Evolutionary conservation across 2,888 invertebrate species (phyloP).

Genomic region (Malthinus flaveolus): DNA sequence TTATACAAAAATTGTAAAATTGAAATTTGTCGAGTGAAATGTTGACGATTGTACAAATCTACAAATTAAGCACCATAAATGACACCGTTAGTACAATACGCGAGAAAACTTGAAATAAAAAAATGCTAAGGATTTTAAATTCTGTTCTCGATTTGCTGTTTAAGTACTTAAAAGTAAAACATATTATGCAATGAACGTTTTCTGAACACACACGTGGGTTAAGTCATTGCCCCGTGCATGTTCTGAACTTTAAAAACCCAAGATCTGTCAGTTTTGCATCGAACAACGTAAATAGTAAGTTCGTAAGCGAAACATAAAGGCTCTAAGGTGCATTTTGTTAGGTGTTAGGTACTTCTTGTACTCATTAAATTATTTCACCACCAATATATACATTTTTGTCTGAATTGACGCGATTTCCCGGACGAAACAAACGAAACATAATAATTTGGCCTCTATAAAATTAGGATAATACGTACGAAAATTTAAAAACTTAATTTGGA

Average conservation of each 20-base stretch:
- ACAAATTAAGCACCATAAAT: too few species aligned
- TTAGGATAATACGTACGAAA: too few species aligned
- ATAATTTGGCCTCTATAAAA: too few species aligned
- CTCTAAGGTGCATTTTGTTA: not conserved
- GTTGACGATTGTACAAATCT: too few species aligned
- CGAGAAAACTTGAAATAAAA: too few species aligned
- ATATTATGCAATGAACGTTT: slow-evolving; percentile 20
- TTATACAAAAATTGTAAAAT: too few species aligned
- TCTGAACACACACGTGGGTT: slow-evolving; percentile 24
- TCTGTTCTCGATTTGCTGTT: slow-evolving; percentile 8
- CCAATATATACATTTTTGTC: too few species aligned
- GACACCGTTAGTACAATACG: too few species aligned
- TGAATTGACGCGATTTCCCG: too few species aligned
- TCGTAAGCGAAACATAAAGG: not conserved
- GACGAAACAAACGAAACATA: too few species aligned
- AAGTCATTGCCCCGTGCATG: slow-evolving; percentile 27
- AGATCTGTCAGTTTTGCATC: slow-evolving; percentile 14
- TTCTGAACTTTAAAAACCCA: slow-evolving; percentile 20
- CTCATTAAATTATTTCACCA: not conserved
- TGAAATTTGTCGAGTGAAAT: too few species aligned
- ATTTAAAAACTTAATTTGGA: too few species aligned
- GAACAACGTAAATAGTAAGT: slow-evolving; percentile 1
- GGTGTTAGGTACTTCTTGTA: not conserved
- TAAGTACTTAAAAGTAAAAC: slow-evolving; percentile 12
- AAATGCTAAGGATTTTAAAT: not conserved